Conservation (phyloP, 2,888 invertebrate genomes). For the Orthosia gothica region DNA sequence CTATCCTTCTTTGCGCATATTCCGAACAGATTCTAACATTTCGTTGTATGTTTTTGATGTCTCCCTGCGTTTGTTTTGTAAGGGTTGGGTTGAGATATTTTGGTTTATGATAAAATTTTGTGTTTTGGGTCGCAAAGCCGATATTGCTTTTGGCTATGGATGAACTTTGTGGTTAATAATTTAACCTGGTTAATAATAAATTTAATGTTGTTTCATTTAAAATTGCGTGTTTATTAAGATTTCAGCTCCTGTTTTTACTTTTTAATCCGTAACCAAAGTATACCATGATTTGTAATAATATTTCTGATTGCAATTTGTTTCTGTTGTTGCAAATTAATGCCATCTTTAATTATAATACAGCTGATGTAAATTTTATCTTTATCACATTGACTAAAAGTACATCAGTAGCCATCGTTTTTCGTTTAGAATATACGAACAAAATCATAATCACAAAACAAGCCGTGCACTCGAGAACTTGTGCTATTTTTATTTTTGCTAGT, state of each 20-base stretch:
- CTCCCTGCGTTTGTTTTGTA: conserved; percentile 68
- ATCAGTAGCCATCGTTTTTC: background rate
- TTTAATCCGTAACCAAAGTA: background rate
- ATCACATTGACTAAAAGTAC: background rate
- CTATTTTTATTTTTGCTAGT: conserved; percentile 4
- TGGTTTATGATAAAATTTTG: conserved; percentile 33
- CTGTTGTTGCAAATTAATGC: too few species aligned
- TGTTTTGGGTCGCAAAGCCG: conserved; percentile 19
- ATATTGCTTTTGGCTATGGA: conserved; percentile 4
- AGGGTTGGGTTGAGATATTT: conserved; percentile 52
- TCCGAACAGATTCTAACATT: conserved; percentile 84
- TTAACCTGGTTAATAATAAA: too few species aligned
- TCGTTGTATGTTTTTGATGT: conserved; percentile 77
- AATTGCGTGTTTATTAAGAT: background rate
- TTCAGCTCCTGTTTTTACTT: background rate
- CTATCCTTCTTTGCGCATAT: conserved; percentile 78
- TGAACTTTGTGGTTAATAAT: background rate
- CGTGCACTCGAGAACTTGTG: background rate
- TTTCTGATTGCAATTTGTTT: too few species aligned
- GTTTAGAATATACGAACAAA: background rate
- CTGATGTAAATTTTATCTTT: background rate
- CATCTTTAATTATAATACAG: background rate
- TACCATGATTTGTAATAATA: too few species aligned
- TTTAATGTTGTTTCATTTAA: background rate
- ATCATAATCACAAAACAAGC: conserved; percentile 1